Percentiles rank a stretch among this genome's conserved stretches.
Conservation (phyloP, 2,797 vertebrate genomes). For the Macropodus opercularis region DNA sequence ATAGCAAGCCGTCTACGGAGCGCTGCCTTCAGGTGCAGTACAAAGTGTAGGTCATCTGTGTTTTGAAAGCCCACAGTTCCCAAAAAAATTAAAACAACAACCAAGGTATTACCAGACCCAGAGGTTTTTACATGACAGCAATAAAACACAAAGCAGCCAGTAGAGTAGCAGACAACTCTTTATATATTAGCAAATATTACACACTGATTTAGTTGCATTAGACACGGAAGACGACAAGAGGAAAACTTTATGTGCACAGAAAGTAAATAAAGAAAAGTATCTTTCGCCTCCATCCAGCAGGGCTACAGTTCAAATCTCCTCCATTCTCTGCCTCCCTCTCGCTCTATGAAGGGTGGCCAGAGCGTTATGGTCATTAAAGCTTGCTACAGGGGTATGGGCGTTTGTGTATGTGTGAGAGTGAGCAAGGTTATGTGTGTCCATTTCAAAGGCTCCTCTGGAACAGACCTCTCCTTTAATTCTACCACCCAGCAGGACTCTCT, state of each 20-base stretch:
- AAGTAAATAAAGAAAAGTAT: conserved; percentile 1
- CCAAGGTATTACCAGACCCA: too few relatives aligned
- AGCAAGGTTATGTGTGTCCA: conserved; percentile 62
- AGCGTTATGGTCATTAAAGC: conserved; percentile 69
- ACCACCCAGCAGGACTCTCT: conserved; percentile 71
- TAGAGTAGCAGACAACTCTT: neutral
- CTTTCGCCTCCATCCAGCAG: neutral
- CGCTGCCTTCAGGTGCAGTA: too few relatives aligned
- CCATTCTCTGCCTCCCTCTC: neutral
- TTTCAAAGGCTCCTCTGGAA: conserved; percentile 85
- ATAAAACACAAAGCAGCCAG: too few relatives aligned
- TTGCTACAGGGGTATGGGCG: conserved; percentile 58
- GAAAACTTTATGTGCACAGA: neutral
- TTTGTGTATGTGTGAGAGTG: conserved; percentile 38
- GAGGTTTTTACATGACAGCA: neutral
- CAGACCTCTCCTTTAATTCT: conserved; percentile 83
- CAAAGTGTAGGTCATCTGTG: too few relatives aligned
- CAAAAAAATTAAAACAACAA: too few relatives aligned
- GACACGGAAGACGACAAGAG: neutral
- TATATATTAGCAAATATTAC: neutral
- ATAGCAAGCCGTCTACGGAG: too few relatives aligned
- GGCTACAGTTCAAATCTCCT: neutral
- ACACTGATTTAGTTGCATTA: neutral
- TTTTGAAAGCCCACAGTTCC: too few relatives aligned
- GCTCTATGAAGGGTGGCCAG: conserved; percentile 53